Percentiles rank a stretch among this genome's conserved stretches.
phyloP scores from a whole-genome alignment of 2,113 vertebrate species.

The Pipra filicauda region DNA sequence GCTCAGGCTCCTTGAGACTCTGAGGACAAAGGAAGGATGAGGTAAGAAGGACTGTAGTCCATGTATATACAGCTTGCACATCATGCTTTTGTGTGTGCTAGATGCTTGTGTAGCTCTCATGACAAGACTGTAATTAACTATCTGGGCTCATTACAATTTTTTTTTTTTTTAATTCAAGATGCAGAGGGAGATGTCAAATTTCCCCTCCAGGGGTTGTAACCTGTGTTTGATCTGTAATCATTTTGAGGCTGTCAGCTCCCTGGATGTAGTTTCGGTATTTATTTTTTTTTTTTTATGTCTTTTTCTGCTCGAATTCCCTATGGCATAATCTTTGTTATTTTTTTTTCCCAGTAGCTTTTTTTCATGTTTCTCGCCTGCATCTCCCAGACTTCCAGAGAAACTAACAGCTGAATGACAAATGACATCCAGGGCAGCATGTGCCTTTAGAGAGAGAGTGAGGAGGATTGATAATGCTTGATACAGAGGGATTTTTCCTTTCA shows the following conservation, averaged over 20 bases:
- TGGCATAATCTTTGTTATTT: not conserved
- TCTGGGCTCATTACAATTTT: not conserved
- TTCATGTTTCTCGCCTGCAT: not conserved
- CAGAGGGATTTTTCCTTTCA: not conserved
- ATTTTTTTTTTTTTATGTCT: not conserved
- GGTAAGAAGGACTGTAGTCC: not conserved
- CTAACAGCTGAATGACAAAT: not conserved
- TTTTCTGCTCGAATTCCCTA: not conserved
- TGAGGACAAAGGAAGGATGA: not conserved
- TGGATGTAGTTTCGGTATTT: not conserved
- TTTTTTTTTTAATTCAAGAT: not conserved
- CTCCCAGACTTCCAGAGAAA: not conserved
- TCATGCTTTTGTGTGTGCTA: rapidly evolving
- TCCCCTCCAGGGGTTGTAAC: not conserved
- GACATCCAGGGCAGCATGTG: not conserved
- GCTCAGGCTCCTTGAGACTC: rapidly evolving
- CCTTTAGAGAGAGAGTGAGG: not conserved
- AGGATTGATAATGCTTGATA: not conserved
- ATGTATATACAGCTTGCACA: not conserved
- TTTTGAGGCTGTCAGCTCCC: not conserved
- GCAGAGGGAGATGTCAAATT: not conserved
- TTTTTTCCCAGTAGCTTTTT: not conserved
- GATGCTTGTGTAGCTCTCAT: not conserved
- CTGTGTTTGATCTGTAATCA: not conserved
- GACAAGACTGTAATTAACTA: not conserved